Evolutionary conservation across 2,888 invertebrate species (phyloP).

Genomic region (Hemaris fuciformis): DNA sequence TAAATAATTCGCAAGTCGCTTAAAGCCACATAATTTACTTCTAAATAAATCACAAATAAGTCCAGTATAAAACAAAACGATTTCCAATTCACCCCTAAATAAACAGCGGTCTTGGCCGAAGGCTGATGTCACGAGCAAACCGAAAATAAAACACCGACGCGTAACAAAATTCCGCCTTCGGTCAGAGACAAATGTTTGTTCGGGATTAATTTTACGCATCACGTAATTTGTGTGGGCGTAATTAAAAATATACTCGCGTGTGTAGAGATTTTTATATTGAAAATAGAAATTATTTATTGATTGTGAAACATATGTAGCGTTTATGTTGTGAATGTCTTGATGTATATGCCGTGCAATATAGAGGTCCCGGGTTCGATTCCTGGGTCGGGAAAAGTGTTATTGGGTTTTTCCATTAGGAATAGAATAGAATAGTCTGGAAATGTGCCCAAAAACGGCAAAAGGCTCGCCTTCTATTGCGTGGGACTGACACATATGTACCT

Average conservation of each 20-base stretch:
- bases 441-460: too few relatives aligned
- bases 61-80: background rate
- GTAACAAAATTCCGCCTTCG: slow-evolving; percentile 27
- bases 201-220: slow-evolving; percentile 28
- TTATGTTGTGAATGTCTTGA: too few relatives aligned
- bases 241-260: background rate
- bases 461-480: too few relatives aligned
- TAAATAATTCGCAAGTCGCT: background rate
- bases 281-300: background rate
- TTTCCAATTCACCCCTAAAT: background rate
- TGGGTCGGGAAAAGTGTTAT: too few relatives aligned
- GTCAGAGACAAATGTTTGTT: slow-evolving; percentile 33
- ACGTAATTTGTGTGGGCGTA: slow-evolving; percentile 11
- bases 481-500: too few relatives aligned
- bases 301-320: too few relatives aligned
- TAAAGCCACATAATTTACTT: background rate
- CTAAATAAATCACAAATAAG: background rate
- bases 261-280: background rate
- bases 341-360: too few relatives aligned
- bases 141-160: background rate
- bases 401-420: too few relatives aligned
- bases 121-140: background rate
- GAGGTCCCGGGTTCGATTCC: too few relatives aligned
- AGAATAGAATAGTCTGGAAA: too few relatives aligned
- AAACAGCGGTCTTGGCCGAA: background rate